Percentiles rank a stretch among this genome's conserved stretches.
Evolutionary conservation across 2,113 vertebrate genomes (phyloP).

Genomic region (Tenrec ecaudatus): DNA sequence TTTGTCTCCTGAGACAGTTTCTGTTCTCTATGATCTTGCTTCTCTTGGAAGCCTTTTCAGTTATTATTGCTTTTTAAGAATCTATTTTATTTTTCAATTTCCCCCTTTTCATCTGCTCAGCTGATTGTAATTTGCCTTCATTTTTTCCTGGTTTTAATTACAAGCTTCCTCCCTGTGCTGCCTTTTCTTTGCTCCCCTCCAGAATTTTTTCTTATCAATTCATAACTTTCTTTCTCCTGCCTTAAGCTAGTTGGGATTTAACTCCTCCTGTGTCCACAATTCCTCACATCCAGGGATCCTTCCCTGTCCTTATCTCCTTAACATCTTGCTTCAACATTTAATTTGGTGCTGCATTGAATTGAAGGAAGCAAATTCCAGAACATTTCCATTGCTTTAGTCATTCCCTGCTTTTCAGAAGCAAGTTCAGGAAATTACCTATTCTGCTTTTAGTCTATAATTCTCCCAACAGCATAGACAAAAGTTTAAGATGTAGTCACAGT

Average conservation of each 20-base stretch:
- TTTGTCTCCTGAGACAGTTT: neutral
- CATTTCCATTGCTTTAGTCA: neutral
- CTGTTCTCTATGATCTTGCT: constrained; percentile 12
- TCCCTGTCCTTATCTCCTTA: constrained; percentile 27
- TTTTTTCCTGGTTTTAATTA: constrained; percentile 58
- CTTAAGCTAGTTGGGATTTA: constrained; percentile 28
- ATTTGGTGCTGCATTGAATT: neutral
- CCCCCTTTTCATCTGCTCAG: neutral
- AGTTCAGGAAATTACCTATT: neutral
- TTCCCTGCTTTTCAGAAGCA: constrained; percentile 32
- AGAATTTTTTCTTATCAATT: constrained; percentile 11
- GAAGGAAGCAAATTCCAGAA: neutral
- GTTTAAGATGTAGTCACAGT: neutral
- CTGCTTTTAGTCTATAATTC: neutral
- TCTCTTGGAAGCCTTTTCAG: neutral
- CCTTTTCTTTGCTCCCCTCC: constrained; percentile 1
- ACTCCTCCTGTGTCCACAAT: neutral
- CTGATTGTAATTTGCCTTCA: neutral
- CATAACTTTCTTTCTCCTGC: constrained; percentile 6
- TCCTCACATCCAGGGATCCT: neutral
- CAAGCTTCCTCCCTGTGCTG: neutral
- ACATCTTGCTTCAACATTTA: neutral
- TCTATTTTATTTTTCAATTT: constrained; percentile 47
- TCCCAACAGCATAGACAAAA: constrained; percentile 2
- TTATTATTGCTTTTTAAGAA: constrained; percentile 19